Conservation (phyloP, 2,113 vertebrate genomes). For the Aviceda subcristata region DNA sequence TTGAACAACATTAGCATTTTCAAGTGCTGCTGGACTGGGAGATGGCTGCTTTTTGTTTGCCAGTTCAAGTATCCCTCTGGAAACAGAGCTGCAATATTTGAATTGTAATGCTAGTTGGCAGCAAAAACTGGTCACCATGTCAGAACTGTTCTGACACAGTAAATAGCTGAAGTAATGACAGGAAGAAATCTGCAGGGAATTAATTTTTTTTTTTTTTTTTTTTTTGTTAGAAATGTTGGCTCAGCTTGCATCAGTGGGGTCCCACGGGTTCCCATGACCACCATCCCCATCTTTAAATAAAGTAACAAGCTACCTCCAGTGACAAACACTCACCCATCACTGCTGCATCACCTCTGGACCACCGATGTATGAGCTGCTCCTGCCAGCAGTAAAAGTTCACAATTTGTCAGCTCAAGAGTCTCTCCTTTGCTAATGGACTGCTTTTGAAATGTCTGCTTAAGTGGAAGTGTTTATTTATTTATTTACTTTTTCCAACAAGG, state of each 20-base stretch:
- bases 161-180: conserved; percentile 12
- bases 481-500: neutral
- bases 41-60: neutral
- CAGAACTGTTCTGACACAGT: neutral
- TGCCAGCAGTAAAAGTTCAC: neutral
- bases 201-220: neutral
- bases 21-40: neutral
- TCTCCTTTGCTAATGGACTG: neutral
- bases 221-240: neutral
- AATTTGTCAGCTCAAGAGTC: neutral
- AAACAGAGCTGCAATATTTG: conserved; percentile 21
- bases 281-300: neutral
- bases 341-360: neutral
- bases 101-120: conserved; percentile 37
- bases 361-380: neutral
- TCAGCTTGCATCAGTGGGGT: neutral
- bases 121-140: conserved; percentile 19
- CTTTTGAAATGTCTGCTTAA: neutral
- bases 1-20: conserved; percentile 14
- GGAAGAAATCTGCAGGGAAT: neutral
- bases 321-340: neutral
- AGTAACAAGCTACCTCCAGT: neutral
- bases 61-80: conserved; percentile 19
- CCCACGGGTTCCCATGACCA: neutral
- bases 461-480: neutral